A percentile compares a stretch with the other conserved stretches of the same genome.
Evolutionary conservation across 2,797 vertebrate genomes (phyloP).

Genomic region (Rhynchotus rufescens): DNA sequence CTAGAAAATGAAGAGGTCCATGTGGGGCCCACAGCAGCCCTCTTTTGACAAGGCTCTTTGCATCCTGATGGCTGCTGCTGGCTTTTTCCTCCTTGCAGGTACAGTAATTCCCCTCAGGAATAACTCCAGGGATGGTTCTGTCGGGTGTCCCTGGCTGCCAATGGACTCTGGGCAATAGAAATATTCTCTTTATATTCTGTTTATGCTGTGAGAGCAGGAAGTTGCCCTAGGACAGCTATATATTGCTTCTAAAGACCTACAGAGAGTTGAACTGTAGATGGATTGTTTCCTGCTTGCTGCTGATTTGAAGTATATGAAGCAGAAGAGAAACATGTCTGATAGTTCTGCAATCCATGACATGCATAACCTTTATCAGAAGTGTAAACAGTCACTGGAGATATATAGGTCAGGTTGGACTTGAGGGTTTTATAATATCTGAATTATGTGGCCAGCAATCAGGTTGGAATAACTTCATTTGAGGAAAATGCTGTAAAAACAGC

Average conservation of each 20-base stretch:
- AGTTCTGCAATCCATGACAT: background rate
- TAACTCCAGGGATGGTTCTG: background rate
- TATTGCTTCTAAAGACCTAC: background rate
- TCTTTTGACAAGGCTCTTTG: slow-evolving; percentile 9
- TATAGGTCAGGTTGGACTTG: background rate
- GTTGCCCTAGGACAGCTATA: background rate
- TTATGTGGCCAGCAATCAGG: background rate
- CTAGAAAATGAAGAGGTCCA: slow-evolving; percentile 64
- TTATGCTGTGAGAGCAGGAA: rapidly evolving
- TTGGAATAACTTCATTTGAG: background rate
- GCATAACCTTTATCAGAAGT: background rate
- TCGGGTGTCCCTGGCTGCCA: background rate
- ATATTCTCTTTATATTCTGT: background rate
- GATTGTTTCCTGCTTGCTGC: background rate
- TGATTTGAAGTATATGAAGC: background rate
- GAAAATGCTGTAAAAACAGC: background rate
- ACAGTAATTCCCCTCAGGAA: background rate
- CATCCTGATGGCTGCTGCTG: slow-evolving; percentile 14
- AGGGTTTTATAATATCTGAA: background rate
- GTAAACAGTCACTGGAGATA: background rate
- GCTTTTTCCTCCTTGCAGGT: slow-evolving; percentile 68
- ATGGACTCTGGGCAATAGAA: background rate
- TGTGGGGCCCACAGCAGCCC: background rate
- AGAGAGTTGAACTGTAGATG: background rate
- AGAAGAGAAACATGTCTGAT: background rate